A percentile compares a stretch with the other conserved stretches of the same genome.
These are phyloP conservation scores for Drosophila arizonae DNA, from an alignment of 1,140 invertebrate genomes.

Conservation along the genomic window DNA sequence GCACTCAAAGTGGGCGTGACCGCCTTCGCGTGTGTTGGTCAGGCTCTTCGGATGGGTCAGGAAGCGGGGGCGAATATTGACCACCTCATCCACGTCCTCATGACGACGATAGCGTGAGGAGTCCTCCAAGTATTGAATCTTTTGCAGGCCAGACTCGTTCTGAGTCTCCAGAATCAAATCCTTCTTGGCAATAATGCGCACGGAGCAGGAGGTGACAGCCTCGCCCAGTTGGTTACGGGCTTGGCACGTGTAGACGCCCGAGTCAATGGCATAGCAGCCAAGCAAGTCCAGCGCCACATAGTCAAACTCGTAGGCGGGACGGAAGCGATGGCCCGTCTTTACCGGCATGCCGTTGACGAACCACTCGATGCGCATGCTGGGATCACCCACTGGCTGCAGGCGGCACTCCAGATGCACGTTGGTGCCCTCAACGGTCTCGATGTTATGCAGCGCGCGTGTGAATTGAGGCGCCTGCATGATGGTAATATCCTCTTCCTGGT, in stretches of 20 bases:
- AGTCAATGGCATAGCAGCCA: conserved; percentile 98
- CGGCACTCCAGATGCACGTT: conserved; percentile 97
- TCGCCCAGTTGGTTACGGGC: conserved; percentile 95
- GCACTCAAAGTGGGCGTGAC: conserved; percentile 98
- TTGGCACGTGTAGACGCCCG: conserved; percentile 97
- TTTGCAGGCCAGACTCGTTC: conserved; percentile 93
- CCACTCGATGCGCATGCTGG: conserved; percentile 98
- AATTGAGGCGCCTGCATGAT: conserved; percentile 93
- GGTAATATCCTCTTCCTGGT: conserved; percentile 89
- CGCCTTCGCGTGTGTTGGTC: conserved; percentile 93
- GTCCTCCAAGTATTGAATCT: conserved; percentile 96
- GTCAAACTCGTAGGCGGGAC: conserved; percentile 98
- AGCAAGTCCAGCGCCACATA: conserved; percentile 98
- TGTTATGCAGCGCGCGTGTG: conserved; percentile 93
- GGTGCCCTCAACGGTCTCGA: conserved; percentile 95
- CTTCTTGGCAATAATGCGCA: conserved; percentile 94
- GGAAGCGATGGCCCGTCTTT: conserved; percentile 95
- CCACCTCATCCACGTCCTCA: conserved; percentile 91
- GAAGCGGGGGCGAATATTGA: conserved; percentile 92
- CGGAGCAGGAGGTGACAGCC: conserved; percentile 95
- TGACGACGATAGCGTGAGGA: conserved; percentile 92
- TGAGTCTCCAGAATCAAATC: conserved; percentile 93
- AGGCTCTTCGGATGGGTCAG: conserved; percentile 93
- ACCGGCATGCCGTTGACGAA: conserved; percentile 96
- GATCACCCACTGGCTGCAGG: conserved; percentile 96